Conservation (phyloP, 2,113 vertebrate species). For the Lycocorax pyrrhopterus region DNA sequence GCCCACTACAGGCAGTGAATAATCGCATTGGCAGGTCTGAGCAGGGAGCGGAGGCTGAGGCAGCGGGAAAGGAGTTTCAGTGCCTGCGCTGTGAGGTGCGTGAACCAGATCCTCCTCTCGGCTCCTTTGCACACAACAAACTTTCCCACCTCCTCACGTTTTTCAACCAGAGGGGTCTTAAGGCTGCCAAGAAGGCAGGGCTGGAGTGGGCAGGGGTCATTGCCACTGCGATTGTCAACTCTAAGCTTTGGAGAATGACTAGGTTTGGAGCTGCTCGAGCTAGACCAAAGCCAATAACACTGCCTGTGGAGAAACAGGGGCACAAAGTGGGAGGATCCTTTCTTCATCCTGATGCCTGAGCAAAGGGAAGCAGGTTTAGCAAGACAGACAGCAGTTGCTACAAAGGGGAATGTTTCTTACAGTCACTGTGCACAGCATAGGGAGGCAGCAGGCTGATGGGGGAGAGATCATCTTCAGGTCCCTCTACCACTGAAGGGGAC, state of each 20-base stretch:
- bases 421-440: conserved; percentile 77
- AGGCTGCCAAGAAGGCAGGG: background rate
- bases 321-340: background rate
- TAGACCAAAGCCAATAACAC: background rate
- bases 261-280: background rate
- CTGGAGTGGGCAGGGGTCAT: background rate
- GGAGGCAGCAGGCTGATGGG: conserved; percentile 74
- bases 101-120: background rate
- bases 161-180: background rate
- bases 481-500: conserved; percentile 73
- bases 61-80: background rate
- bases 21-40: background rate
- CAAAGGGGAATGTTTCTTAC: conserved; percentile 75
- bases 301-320: background rate
- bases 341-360: background rate
- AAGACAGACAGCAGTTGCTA: conserved; percentile 50
- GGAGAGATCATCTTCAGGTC: conserved; percentile 77
- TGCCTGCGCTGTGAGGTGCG: fast-evolving
- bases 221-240: background rate
- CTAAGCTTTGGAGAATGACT: background rate
- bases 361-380: background rate
- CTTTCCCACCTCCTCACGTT: background rate
- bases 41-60: background rate
- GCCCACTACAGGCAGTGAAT: background rate
- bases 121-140: background rate